Percentiles rank a stretch among this genome's conserved stretches.
Evolutionary conservation across 92 coral and sea anemone genomes (phyloP).

Genomic region (Palythoa grandiflora): DNA sequence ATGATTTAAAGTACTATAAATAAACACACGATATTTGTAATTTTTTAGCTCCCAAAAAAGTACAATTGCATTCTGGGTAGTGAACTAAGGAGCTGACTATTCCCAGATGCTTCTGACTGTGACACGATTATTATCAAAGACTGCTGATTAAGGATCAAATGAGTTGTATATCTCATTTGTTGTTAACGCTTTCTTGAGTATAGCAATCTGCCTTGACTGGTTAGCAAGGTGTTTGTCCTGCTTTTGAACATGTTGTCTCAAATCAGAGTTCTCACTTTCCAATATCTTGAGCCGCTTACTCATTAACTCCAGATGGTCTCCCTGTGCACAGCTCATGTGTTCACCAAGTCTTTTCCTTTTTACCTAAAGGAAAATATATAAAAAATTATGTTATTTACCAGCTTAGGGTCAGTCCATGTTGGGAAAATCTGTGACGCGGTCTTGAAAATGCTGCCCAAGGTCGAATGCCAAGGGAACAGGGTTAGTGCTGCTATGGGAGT

Average conservation of each 20-base stretch:
- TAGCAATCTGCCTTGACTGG: conserved; percentile 17
- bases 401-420: too few species aligned
- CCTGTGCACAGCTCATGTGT: conserved; percentile 38
- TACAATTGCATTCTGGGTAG: too few species aligned
- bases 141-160: not conserved
- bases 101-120: not conserved
- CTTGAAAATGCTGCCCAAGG: too few species aligned
- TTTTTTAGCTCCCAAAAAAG: too few species aligned
- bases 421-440: too few species aligned
- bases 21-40: too few species aligned
- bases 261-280: conserved; percentile 35
- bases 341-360: conserved; percentile 39
- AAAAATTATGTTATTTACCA: not conserved
- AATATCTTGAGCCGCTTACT: conserved; percentile 5
- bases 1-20: too few species aligned
- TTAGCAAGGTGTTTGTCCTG: not conserved
- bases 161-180: not conserved
- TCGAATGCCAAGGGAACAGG: too few species aligned
- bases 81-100: too few species aligned
- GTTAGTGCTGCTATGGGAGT: too few species aligned
- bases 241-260: conserved; percentile 6
- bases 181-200: conserved; percentile 1
- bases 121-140: not conserved
- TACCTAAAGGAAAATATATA: not conserved
- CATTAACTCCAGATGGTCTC: conserved; percentile 41